Base-by-base conservation (phyloP, 2,113 vertebrate species). In the Macquaria australasica region DNA sequence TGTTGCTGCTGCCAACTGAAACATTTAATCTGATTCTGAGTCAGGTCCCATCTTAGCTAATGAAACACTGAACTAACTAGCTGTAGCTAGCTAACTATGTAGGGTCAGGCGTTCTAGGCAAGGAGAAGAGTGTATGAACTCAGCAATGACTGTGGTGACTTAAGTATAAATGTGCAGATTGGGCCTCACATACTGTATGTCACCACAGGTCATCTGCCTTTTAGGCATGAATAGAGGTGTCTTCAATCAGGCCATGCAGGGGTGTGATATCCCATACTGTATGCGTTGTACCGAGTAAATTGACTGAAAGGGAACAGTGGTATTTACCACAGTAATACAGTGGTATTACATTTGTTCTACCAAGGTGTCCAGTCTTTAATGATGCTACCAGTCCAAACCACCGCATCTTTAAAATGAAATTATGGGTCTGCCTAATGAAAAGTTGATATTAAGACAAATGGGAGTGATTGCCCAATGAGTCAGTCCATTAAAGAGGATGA, bases 401-500 rank as follows among this genome's bases (percentile, higher is more conserved):
- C 56, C 53, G 62, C 45, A 77, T 77, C 45, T 59, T 53, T 23
- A 23, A 77, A 77, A 78, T 71, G 31, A 79, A 67, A 43, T 37
- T 1, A 76, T 79, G 53, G 55, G 50, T 43, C 56, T 56, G 28
- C 25, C 59, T 31, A 50, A 73, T 73, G 43, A 71, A 75, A 81
- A 80, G 23, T 64, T 60, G 80, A 78, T 4, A 41, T 48, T 34
- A 48, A 6, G 50, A 75, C 39, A 15, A n/a, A 81, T 77, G 69
- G 18, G 8, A 63, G 37, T 68, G 74, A 82, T 48, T 9, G 68
- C 66, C 63, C 53, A 85, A 62, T 87, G 82, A 84, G 25, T 71
- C 31, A 55, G 56, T 56, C 62, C 1, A 59, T 68, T 50, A 31
- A 89, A 89, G 89, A 91, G 89, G 85, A 92, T 92, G 91, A 92